Evolutionary conservation across 2,888 invertebrate genomes (phyloP).

Genomic region (Cataglyphis altisquamis): DNA sequence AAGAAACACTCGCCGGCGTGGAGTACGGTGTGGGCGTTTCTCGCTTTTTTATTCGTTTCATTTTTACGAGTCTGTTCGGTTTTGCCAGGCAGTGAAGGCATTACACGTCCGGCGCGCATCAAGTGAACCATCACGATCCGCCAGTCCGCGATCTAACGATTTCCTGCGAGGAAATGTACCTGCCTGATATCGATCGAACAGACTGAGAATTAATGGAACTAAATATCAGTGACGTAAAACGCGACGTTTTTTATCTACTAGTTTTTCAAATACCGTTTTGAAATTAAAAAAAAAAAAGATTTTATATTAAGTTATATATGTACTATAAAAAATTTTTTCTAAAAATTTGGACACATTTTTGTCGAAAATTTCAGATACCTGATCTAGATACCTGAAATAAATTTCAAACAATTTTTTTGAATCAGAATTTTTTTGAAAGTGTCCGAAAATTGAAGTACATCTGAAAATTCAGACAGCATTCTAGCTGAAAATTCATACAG

Average conservation of each 20-base stretch:
- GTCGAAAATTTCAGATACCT: too few relatives aligned
- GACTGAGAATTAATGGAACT: background rate
- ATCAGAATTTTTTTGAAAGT: too few relatives aligned
- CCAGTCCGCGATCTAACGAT: conserved; percentile 74
- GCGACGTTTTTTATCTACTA: background rate
- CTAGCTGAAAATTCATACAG: too few relatives aligned
- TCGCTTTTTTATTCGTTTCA: conserved; percentile 74
- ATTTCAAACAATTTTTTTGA: too few relatives aligned
- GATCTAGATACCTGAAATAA: too few relatives aligned
- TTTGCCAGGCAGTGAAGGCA: conserved; percentile 65
- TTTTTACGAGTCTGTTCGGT: conserved; percentile 74
- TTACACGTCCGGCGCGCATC: conserved; percentile 75
- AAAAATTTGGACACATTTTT: too few relatives aligned
- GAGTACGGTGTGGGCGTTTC: conserved; percentile 77
- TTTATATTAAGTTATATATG: too few relatives aligned
- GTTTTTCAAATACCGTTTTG: background rate
- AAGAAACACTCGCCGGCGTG: conserved; percentile 69
- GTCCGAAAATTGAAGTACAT: too few relatives aligned
- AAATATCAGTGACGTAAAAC: background rate
- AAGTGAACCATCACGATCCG: conserved; percentile 75
- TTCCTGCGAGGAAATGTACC: conserved; percentile 72
- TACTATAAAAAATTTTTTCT: too few relatives aligned
- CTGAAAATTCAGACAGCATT: too few relatives aligned
- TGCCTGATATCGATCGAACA: background rate
- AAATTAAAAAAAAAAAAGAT: background rate